phyloP scores from a whole-genome alignment of 2,797 vertebrate genomes.

The Salmo trutta region DNA sequence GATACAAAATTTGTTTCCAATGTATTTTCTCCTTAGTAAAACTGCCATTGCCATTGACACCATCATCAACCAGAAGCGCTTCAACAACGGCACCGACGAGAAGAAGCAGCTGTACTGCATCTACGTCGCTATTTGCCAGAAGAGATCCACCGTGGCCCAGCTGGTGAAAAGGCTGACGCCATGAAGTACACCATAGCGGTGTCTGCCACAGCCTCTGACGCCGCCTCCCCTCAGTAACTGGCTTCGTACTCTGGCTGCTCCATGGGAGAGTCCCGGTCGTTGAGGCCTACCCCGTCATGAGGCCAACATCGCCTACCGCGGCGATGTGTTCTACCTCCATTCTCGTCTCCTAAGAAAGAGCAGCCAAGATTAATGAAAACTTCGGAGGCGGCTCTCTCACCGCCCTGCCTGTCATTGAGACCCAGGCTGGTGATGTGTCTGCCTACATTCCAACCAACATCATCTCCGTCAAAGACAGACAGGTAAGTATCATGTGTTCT shows the following conservation, averaged over 20 bases:
- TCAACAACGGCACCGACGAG: conserved; percentile 85
- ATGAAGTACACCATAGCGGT: conserved; percentile 91
- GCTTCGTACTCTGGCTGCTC: conserved; percentile 89
- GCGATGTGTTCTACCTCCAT: conserved; percentile 90
- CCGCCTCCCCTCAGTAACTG: conserved; percentile 86
- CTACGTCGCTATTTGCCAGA: conserved; percentile 89
- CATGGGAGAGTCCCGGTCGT: conserved; percentile 88
- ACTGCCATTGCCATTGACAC: conserved; percentile 83
- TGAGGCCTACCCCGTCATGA: conserved; percentile 79
- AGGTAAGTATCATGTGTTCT: no score
- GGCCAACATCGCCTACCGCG: conserved; percentile 21
- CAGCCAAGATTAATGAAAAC: conserved; percentile 97
- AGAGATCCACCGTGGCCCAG: conserved; percentile 88
- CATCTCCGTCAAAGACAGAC: conserved; percentile 98
- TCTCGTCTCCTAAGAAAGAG: conserved; percentile 94
- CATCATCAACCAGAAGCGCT: conserved; percentile 89
- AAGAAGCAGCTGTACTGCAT: conserved; percentile 91
- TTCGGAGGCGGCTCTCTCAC: conserved; percentile 87
- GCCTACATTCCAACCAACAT: conserved; percentile 99
- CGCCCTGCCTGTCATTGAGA: conserved; percentile 86
- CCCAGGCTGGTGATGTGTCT: conserved; percentile 90
- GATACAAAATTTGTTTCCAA: background rate
- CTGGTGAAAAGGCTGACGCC: conserved; percentile 87
- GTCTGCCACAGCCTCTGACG: conserved; percentile 86
- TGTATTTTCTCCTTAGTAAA: conserved; percentile 74